These are phyloP conservation scores for Barnardius zonarius DNA, from an alignment of 2,113 vertebrate species.

Conservation along the genomic window DNA sequence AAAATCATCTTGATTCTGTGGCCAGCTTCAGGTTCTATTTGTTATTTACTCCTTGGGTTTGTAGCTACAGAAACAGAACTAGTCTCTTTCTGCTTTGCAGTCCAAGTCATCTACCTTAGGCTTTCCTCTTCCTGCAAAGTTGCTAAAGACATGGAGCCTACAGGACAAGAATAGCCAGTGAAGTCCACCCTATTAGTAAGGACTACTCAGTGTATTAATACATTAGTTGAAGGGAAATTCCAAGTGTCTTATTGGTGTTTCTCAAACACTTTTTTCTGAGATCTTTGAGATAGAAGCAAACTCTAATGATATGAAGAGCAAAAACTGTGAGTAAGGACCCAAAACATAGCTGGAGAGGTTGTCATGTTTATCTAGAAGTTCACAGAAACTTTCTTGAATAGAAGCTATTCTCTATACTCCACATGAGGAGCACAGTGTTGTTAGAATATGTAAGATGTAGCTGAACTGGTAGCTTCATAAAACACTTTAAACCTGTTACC, in stretches of 20 bases:
- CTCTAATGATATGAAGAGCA: neutral
- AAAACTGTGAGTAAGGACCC: neutral
- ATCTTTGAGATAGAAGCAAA: neutral
- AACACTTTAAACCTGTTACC: neutral
- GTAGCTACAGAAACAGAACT: neutral
- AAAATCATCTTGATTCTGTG: neutral
- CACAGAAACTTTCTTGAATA: neutral
- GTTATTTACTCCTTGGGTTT: neutral
- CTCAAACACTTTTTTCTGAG: neutral
- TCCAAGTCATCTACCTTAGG: neutral
- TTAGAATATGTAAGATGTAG: neutral
- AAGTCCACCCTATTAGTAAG: neutral
- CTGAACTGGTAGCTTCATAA: neutral
- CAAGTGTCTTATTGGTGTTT: neutral
- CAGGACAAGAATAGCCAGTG: neutral
- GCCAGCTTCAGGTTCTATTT: neutral
- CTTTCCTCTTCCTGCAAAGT: neutral
- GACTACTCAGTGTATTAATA: accelerated
- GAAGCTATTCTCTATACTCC: neutral
- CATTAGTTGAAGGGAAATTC: neutral
- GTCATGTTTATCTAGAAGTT: neutral
- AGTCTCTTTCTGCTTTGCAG: neutral
- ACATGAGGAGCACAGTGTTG: accelerated
- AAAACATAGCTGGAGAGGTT: neutral
- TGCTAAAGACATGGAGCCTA: neutral